Conservation (phyloP, 2,888 invertebrate genomes). For the Ichneumoninae sp. region DNA sequence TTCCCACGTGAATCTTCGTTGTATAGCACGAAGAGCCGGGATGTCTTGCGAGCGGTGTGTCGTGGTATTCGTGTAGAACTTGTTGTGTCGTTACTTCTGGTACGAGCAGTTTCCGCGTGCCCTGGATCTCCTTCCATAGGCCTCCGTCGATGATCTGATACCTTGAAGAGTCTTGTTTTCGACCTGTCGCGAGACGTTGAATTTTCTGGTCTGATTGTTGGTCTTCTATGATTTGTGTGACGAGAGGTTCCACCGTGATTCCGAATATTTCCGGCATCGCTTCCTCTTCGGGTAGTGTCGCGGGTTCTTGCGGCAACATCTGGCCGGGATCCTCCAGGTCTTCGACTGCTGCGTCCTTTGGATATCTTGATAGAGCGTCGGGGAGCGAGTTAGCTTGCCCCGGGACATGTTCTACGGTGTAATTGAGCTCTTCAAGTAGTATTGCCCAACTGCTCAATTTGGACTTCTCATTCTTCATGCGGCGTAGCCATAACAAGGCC, state of each 20-base stretch:
- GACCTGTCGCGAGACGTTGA: too few relatives aligned
- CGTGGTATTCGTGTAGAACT: conserved; percentile 59
- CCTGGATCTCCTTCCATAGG: too few relatives aligned
- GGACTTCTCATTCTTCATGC: background rate
- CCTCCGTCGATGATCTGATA: too few relatives aligned
- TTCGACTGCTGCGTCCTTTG: background rate
- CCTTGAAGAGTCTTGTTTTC: rapidly evolving
- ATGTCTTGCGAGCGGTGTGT: too few relatives aligned
- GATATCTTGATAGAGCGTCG: background rate
- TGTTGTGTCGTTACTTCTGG: background rate
- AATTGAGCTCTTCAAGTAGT: background rate
- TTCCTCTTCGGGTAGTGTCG: too few relatives aligned
- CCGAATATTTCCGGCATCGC: background rate
- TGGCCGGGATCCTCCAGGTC: background rate
- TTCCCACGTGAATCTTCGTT: too few relatives aligned
- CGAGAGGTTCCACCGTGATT: background rate
- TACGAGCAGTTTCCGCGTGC: too few relatives aligned
- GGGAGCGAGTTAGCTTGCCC: background rate
- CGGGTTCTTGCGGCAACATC: background rate
- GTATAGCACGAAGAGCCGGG: background rate
- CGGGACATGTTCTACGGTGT: background rate
- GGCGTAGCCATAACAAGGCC: background rate
- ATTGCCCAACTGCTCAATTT: background rate
- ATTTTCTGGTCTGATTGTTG: background rate
- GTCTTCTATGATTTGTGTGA: background rate